Evolutionary conservation across 2,888 invertebrate species (phyloP).

Genomic region (Troides oblongomaculatus): DNA sequence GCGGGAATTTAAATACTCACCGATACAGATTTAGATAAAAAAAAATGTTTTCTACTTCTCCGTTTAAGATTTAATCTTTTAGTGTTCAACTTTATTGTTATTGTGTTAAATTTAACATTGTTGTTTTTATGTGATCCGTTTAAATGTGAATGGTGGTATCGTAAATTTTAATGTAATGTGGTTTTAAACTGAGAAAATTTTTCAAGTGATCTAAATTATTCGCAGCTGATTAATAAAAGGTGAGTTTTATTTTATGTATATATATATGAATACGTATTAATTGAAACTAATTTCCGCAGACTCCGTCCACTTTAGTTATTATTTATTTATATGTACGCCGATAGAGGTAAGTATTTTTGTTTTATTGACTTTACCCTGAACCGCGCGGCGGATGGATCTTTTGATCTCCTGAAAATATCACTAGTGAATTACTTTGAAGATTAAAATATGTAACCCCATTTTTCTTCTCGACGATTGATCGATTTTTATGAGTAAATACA

Average conservation of each 20-base stretch:
- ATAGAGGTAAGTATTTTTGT: conserved; percentile 25
- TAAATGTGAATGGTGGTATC: conserved; percentile 19
- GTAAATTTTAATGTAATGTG: conserved; percentile 24
- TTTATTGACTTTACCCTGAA: conserved; percentile 29
- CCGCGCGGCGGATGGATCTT: conserved; percentile 14
- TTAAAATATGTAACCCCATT: conserved; percentile 26
- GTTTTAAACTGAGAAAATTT: conserved; percentile 14
- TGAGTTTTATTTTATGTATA: conserved; percentile 3
- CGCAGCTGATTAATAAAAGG: not conserved
- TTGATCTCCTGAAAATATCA: conserved; percentile 28
- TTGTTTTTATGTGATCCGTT: conserved; percentile 16
- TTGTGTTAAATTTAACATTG: conserved; percentile 9
- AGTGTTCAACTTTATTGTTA: conserved; percentile 4
- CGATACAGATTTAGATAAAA: not conserved
- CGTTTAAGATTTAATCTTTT: not conserved
- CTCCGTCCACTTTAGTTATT: conserved; percentile 1
- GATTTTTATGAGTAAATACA: conserved; percentile 20
- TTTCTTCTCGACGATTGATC: conserved; percentile 25
- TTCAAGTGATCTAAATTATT: not conserved
- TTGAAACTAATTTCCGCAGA: no score
- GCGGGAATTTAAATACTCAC: conserved; percentile 18
- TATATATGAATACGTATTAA: conserved; percentile 4
- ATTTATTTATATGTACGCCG: conserved; percentile 27
- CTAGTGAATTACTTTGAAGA: conserved; percentile 30
- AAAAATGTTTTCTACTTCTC: conserved; percentile 6